phyloP scores from a whole-genome alignment of 2,797 vertebrate genomes.

The Chiroxiphia lanceolata region DNA sequence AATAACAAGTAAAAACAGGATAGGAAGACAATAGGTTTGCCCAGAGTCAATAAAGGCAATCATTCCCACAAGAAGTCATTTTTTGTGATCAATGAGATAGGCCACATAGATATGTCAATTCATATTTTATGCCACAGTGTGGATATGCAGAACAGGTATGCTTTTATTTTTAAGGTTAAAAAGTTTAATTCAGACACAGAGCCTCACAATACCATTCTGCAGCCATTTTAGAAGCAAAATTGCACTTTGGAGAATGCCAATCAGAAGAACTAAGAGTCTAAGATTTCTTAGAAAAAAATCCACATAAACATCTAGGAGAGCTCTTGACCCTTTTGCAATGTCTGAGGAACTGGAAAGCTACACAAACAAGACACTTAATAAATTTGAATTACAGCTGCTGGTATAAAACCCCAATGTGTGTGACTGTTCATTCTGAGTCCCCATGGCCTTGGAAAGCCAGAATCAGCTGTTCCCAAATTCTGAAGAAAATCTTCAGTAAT shows the following conservation, averaged over 20 bases:
- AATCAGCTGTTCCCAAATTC: neutral
- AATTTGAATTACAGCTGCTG: neutral
- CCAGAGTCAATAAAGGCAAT: neutral
- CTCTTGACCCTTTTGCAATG: neutral
- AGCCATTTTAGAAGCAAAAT: neutral
- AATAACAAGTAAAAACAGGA: neutral
- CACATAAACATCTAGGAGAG: neutral
- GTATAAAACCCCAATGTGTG: neutral
- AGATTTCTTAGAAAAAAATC: conserved; percentile 8
- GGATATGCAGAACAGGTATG: neutral
- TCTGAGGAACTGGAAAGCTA: neutral
- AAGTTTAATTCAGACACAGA: neutral
- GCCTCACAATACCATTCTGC: neutral
- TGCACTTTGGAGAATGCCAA: neutral
- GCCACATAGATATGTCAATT: neutral
- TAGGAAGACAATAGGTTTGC: neutral
- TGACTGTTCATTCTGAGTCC: neutral
- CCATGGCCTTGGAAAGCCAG: neutral
- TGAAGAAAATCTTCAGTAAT: conserved; percentile 16
- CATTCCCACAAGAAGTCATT: neutral
- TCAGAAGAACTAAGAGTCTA: neutral
- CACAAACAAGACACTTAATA: neutral
- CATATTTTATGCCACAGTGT: neutral
- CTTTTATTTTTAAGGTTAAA: neutral
- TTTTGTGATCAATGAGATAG: neutral